phyloP scores from a whole-genome alignment of 2,113 vertebrate genomes.

The Anarrhichthys ocellatus region DNA sequence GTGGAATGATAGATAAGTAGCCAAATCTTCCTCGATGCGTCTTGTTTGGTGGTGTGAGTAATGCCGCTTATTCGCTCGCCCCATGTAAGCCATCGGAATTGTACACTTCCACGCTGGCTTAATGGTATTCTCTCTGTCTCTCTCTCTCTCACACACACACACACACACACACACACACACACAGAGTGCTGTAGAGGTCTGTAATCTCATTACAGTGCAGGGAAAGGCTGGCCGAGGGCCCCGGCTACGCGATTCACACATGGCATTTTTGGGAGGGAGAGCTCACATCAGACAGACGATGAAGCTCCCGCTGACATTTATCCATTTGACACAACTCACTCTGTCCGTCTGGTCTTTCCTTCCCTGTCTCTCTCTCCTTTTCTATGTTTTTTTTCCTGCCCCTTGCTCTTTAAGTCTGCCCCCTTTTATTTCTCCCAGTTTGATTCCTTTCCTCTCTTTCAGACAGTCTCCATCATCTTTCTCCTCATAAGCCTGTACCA shows the following conservation, averaged over 20 bases:
- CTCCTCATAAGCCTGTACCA: not conserved
- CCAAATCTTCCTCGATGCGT: slow-evolving; percentile 43
- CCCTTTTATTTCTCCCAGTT: not conserved
- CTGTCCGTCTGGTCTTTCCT: slow-evolving; percentile 20
- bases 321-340: slow-evolving; percentile 76
- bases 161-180: slow-evolving; percentile 42
- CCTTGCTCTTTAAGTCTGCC: slow-evolving; percentile 25
- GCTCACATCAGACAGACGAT: slow-evolving; percentile 61
- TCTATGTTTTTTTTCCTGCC: not conserved
- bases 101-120: slow-evolving; percentile 65
- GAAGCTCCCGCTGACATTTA: slow-evolving; percentile 78
- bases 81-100: slow-evolving; percentile 61
- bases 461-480: not conserved
- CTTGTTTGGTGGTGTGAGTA: slow-evolving; percentile 58
- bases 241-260: slow-evolving; percentile 72
- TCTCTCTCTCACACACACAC: slow-evolving; percentile 41
- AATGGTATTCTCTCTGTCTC: slow-evolving; percentile 48
- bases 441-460: not conserved
- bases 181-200: slow-evolving; percentile 66
- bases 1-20: slow-evolving; percentile 45
- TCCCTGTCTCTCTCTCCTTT: not conserved
- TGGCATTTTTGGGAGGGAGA: slow-evolving; percentile 76
- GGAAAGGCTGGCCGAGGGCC: slow-evolving; percentile 70
- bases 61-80: slow-evolving; percentile 51
- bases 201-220: slow-evolving; percentile 83